A percentile compares a stretch with the other conserved stretches of the same genome.
Conservation (phyloP, 2,888 invertebrate species). For the Nymphalis polychloros region DNA sequence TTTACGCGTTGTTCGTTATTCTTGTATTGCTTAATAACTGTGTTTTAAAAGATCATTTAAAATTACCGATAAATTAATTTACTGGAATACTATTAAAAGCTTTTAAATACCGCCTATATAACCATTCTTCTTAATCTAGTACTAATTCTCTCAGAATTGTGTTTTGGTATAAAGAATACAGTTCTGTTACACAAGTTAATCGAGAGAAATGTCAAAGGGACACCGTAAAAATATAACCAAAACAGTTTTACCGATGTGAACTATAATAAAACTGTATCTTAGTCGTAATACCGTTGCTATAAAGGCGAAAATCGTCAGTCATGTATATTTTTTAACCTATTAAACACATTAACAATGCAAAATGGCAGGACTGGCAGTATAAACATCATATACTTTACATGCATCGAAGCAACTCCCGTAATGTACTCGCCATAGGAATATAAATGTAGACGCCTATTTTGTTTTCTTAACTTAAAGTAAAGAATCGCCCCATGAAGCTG, state of each 20-base stretch:
- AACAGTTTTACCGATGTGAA: constrained; percentile 53
- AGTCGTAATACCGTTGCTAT: constrained; percentile 47
- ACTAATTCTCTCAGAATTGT: constrained; percentile 44
- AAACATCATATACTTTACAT: constrained; percentile 78
- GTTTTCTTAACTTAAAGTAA: constrained; percentile 53
- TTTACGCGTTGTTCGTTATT: too few species aligned
- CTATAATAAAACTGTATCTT: constrained; percentile 42
- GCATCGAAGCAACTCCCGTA: constrained; percentile 77
- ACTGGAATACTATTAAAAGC: too few species aligned
- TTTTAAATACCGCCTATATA: too few species aligned
- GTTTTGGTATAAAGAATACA: constrained; percentile 53
- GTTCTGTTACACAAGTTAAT: constrained; percentile 51
- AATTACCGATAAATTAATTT: too few species aligned
- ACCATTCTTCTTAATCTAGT: background rate
- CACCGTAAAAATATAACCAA: constrained; percentile 59
- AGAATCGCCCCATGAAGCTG: constrained; percentile 46
- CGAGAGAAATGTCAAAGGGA: constrained; percentile 76
- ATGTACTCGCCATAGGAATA: constrained; percentile 74
- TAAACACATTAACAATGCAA: constrained; percentile 71
- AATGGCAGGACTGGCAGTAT: constrained; percentile 74
- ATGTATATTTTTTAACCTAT: constrained; percentile 37
- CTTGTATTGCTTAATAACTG: too few species aligned
- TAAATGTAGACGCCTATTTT: constrained; percentile 68
- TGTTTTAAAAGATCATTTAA: too few species aligned
- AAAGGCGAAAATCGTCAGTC: constrained; percentile 43